Evolutionary conservation across 92 coral and sea anemone genomes (phyloP).

Genomic region (Plumapathes pennacea): DNA sequence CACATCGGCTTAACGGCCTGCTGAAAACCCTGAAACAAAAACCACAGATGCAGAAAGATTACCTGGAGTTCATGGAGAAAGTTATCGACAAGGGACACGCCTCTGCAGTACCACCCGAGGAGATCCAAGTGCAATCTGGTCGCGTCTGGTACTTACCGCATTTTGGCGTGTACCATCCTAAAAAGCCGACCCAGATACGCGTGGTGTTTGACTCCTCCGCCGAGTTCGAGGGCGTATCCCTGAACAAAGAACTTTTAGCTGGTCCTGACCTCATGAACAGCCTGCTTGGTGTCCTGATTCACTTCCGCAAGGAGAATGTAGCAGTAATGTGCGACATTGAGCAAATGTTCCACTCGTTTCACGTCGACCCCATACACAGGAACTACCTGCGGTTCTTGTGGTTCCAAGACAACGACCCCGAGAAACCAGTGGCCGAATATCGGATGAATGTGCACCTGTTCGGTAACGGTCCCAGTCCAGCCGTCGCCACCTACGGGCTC

Average conservation of each 20-base stretch:
- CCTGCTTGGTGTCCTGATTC: slow-evolving; percentile 44
- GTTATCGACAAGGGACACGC: slow-evolving; percentile 60
- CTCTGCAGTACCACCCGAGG: slow-evolving; percentile 24
- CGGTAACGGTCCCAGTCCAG: slow-evolving; percentile 41
- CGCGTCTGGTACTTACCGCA: slow-evolving; percentile 20
- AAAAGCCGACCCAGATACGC: slow-evolving; percentile 43
- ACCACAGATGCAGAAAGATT: slow-evolving; percentile 55
- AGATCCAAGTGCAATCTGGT: slow-evolving; percentile 9
- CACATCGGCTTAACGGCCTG: slow-evolving; percentile 40
- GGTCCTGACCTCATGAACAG: slow-evolving; percentile 49
- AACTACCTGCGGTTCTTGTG: slow-evolving; percentile 41
- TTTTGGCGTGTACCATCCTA: slow-evolving; percentile 4
- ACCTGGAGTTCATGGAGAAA: slow-evolving; percentile 60
- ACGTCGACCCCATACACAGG: neutral
- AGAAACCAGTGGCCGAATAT: slow-evolving; percentile 21
- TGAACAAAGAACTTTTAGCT: slow-evolving; percentile 36
- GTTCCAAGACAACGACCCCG: slow-evolving; percentile 47
- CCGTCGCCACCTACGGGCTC: slow-evolving; percentile 28
- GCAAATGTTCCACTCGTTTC: slow-evolving; percentile 12
- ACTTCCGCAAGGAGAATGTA: slow-evolving; percentile 41
- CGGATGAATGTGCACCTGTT: slow-evolving; percentile 54
- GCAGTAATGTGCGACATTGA: slow-evolving; percentile 46
- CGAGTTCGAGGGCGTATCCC: slow-evolving; percentile 17
- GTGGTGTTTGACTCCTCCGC: slow-evolving; percentile 57
- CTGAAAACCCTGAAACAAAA: slow-evolving; percentile 35